Evolutionary conservation across 2,888 invertebrate species (phyloP), one percentile per base, ranked within the genome.

Genomic region (Watsonalla cultraria): DNA sequence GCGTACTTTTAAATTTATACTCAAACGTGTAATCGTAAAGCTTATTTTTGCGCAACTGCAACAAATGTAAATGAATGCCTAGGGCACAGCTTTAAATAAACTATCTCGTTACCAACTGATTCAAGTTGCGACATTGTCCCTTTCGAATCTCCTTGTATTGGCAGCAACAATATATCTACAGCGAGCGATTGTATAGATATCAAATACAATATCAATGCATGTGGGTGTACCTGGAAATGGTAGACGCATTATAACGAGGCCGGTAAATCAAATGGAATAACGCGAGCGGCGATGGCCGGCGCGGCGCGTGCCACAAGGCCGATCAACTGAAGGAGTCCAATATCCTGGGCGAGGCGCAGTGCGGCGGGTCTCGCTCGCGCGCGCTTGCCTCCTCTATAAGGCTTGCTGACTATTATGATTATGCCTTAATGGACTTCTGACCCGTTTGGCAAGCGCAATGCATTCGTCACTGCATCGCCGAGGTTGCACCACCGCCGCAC

Each of bases 231-330:
- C 62, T 68, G 58, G 69, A 65, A 66, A 69, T 69, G 69, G 42
- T 74, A 72, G 71, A 73, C 68, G 67, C 75, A 74, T 71, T 75
- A 70, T 70, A 84, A 84, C 82, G 75, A 80, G 73, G 68, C 71
- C 75, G 70, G 76, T 84, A 84, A 83, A 86, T 86, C 82, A 80
- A 83, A 78, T 77, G 75, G 66, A 75, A 76, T 75, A 76, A 72
- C 75, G 68, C 66, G 62, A 68, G 71, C 70, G 70, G 59, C 64
- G 66, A 56, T 48, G 58, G 61, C 24, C 24, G 24, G 24, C 24
- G 24, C 67, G 87, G 86, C 90, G 88, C 90, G 90, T 90, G 90
- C 90, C 89, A 71, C 90, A 88, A 89, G 90, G 89, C 83, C 89
- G 84, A 78, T 77, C 78, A 74, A 75, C 76, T 79, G 78, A 73